These are phyloP conservation scores for Leptinotarsa lineolata DNA, from an alignment of 1,140 invertebrate species.

Conservation along the genomic window DNA sequence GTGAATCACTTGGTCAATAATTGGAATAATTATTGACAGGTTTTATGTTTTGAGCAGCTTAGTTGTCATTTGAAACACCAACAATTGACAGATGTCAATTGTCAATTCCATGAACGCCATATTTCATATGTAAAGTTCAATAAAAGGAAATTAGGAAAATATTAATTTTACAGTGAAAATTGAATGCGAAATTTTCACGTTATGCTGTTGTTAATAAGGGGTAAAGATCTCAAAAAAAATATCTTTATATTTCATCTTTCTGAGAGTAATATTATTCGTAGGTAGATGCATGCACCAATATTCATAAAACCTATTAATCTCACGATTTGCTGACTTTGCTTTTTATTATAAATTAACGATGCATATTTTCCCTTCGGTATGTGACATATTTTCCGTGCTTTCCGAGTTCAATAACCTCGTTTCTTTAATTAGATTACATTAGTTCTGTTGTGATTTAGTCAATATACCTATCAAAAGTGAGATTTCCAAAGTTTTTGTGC, in stretches of 20 bases:
- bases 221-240: neutral
- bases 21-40: too few species aligned
- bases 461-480: neutral
- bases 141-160: constrained; percentile 1
- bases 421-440: constrained; percentile 1
- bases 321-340: constrained; percentile 6
- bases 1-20: too few species aligned
- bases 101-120: neutral
- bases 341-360: neutral
- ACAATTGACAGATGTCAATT: neutral
- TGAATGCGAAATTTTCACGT: neutral
- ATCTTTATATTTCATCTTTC: neutral
- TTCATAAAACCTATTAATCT: neutral
- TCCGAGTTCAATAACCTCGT: neutral
- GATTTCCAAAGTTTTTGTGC: constrained; percentile 11
- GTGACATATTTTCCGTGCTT: neutral
- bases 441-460: neutral
- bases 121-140: neutral
- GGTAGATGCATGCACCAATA: neutral
- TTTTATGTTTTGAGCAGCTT: too few species aligned
- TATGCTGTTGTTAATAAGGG: constrained; percentile 9
- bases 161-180: neutral
- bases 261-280: neutral
- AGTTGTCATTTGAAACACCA: too few species aligned
- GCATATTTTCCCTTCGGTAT: neutral